phyloP scores from a whole-genome alignment of 2,888 invertebrate genomes.

The Tiphia femorata region DNA sequence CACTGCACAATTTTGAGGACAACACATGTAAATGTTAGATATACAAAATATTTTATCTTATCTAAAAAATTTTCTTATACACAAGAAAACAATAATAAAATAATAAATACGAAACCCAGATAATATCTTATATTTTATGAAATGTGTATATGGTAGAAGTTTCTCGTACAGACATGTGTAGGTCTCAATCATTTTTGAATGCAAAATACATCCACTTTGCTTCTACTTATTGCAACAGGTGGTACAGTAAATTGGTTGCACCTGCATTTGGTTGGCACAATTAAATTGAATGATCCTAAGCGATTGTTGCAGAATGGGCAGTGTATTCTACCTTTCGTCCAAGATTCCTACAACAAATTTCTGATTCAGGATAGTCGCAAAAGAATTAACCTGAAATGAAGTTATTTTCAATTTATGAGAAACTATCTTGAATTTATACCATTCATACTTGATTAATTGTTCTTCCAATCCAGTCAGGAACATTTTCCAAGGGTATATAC shows the following conservation, averaged over 20 bases:
- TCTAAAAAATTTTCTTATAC: no score
- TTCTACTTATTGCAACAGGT: conserved; percentile 33
- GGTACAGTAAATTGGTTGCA: conserved; percentile 25
- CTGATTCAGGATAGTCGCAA: no score
- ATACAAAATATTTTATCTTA: no score
- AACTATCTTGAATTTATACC: background rate
- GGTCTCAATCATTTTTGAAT: no score
- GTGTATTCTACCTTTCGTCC: conserved; percentile 43
- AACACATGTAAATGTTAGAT: no score
- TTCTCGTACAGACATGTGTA: no score
- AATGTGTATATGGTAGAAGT: no score
- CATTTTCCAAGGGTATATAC: conserved; percentile 30
- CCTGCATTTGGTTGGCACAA: conserved; percentile 32
- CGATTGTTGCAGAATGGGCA: conserved; percentile 42
- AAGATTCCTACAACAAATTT: conserved; percentile 37
- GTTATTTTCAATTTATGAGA: conserved; percentile 8
- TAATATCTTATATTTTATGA: no score
- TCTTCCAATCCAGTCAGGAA: conserved; percentile 35
- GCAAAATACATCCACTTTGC: conserved; percentile 40
- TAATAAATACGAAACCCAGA: no score
- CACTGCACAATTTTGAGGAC: no score
- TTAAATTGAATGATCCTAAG: conserved; percentile 44
- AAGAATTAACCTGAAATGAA: background rate
- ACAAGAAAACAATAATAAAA: no score
- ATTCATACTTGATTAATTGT: conserved; percentile 32